A percentile compares a stretch with the other conserved stretches of the same genome.
Conservation (phyloP, 2,888 invertebrate species). For the Athrips mouffetella region DNA sequence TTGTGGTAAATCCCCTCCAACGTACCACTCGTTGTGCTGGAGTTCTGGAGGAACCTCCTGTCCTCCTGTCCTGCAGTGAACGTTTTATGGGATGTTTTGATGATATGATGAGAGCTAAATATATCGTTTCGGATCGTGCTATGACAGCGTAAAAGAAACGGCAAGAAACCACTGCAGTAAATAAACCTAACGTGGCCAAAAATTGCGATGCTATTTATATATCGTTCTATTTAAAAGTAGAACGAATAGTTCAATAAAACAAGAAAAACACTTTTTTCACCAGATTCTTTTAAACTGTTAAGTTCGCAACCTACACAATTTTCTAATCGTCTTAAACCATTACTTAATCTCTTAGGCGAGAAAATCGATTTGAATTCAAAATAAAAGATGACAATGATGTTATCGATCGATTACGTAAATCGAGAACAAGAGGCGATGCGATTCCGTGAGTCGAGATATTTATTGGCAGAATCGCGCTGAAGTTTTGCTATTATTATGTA, state of each 20-base stretch:
- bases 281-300: background rate
- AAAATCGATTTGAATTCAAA: conserved; percentile 38
- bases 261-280: no score
- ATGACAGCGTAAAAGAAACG: no score
- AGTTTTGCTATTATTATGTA: conserved; percentile 19
- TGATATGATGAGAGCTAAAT: no score
- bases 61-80: background rate
- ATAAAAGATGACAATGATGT: conserved; percentile 43
- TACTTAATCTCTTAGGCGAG: conserved; percentile 35
- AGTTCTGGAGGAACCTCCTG: no score
- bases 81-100: no score
- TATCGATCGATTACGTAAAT: conserved; percentile 51
- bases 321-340: conserved; percentile 29
- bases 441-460: conserved; percentile 28
- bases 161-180: background rate
- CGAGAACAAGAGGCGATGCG: conserved; percentile 39
- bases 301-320: conserved; percentile 17
- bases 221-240: background rate
- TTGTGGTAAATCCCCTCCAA: no score
- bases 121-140: no score
- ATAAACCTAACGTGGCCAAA: background rate
- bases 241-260: background rate
- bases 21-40: no score
- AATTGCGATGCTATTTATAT: background rate
- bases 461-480: conserved; percentile 15